Evolutionary conservation across 2,888 invertebrate species (phyloP).

Genomic region (Phengaris arion): DNA sequence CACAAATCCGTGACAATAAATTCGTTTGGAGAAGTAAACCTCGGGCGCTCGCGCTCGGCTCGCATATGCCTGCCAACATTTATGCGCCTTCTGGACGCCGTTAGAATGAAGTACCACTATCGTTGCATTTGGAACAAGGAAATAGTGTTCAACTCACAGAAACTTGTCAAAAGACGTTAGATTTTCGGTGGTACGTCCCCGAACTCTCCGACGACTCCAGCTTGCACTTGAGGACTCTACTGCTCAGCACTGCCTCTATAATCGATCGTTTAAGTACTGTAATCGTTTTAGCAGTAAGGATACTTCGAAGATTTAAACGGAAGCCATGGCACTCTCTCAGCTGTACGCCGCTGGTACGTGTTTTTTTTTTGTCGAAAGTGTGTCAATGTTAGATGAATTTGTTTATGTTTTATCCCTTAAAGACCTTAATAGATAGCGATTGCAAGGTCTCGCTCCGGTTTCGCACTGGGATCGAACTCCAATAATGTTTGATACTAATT

Average conservation of each 20-base stretch:
- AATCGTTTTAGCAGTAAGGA: conserved; percentile 62
- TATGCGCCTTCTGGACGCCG: conserved; percentile 70
- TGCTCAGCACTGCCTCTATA: conserved; percentile 69
- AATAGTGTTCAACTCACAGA: conserved; percentile 95
- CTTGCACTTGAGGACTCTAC: conserved; percentile 64
- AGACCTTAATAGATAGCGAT: conserved; percentile 51
- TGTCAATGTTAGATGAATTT: conserved; percentile 43
- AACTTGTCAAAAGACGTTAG: conserved; percentile 96
- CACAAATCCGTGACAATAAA: conserved; percentile 73
- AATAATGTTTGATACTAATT: neutral
- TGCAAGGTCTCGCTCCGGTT: conserved; percentile 63
- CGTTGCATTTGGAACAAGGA: conserved; percentile 95
- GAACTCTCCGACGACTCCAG: conserved; percentile 68
- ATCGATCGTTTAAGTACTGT: conserved; percentile 55
- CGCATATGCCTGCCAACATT: conserved; percentile 74
- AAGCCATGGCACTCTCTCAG: conserved; percentile 71
- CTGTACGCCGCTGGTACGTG: conserved; percentile 72
- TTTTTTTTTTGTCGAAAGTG: conserved; percentile 42
- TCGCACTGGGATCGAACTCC: conserved; percentile 39
- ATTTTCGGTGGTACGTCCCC: conserved; percentile 46
- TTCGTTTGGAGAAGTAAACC: conserved; percentile 61
- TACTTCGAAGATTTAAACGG: conserved; percentile 52
- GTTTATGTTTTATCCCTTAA: conserved; percentile 52
- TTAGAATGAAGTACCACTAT: conserved; percentile 86
- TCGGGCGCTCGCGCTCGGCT: conserved; percentile 72